phyloP scores from a whole-genome alignment of 2,113 vertebrate genomes.

The Cyanoliseus patagonus region DNA sequence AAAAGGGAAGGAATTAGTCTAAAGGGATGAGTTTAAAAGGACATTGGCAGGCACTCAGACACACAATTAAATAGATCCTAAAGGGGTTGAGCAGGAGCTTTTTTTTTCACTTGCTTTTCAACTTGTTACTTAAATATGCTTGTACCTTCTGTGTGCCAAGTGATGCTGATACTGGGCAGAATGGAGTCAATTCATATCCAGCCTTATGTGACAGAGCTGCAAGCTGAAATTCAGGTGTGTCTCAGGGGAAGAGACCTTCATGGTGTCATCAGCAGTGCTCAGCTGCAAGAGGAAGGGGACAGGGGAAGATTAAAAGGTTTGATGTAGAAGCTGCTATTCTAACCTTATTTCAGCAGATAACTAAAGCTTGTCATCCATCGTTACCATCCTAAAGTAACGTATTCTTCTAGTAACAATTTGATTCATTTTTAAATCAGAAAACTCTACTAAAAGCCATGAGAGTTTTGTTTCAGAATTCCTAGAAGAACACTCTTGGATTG shows the following conservation, averaged over 20 bases:
- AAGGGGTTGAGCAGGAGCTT: background rate
- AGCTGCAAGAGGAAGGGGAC: rapidly evolving
- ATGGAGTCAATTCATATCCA: background rate
- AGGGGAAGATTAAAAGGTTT: background rate
- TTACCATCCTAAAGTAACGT: background rate
- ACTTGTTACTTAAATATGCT: background rate
- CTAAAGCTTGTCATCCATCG: background rate
- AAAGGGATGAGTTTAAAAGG: constrained; percentile 25
- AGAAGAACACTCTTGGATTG: background rate
- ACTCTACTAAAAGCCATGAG: background rate
- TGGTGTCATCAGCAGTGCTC: background rate
- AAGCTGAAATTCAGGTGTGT: background rate
- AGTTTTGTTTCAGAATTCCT: background rate
- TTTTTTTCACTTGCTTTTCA: background rate
- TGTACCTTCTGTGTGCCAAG: background rate
- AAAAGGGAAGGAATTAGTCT: constrained; percentile 7
- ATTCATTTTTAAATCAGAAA: background rate
- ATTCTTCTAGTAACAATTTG: background rate
- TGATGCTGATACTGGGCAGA: background rate
- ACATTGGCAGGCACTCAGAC: background rate
- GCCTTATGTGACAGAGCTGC: background rate
- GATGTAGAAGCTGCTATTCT: background rate
- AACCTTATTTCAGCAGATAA: background rate
- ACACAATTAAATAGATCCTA: background rate
- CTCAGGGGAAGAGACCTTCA: background rate